phyloP scores from a whole-genome alignment of 2,888 invertebrate species.

The Tiphia femorata region DNA sequence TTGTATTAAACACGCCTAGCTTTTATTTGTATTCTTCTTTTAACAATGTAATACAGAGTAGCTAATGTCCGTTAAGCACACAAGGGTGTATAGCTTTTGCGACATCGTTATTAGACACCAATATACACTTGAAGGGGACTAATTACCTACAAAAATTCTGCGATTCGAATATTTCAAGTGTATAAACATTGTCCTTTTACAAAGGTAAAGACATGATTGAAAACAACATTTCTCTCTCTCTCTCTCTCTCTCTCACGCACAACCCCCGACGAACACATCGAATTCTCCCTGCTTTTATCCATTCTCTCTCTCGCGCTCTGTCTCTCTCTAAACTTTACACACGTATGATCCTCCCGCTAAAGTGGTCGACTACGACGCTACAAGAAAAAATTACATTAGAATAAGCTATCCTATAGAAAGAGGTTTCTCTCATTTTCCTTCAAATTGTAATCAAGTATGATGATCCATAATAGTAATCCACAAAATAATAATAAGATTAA shows the following conservation, averaged over 20 bases:
- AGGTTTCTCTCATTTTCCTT: conserved; percentile 23
- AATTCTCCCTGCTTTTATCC: no score
- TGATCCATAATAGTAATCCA: conserved; percentile 16
- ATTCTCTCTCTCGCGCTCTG: not conserved
- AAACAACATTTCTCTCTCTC: conserved; percentile 12
- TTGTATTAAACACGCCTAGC: conserved; percentile 67
- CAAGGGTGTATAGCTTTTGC: conserved; percentile 53
- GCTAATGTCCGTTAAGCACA: conserved; percentile 62
- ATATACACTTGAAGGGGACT: conserved; percentile 55
- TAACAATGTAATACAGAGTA: conserved; percentile 66
- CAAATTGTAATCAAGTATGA: conserved; percentile 40
- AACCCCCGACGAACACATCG: conserved; percentile 5
- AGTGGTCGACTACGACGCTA: conserved; percentile 37
- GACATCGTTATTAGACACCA: conserved; percentile 54
- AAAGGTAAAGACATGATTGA: no score
- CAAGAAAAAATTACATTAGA: conserved; percentile 48
- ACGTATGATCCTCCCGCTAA: conserved; percentile 7
- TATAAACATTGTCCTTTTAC: no score
- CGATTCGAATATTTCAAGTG: conserved; percentile 9
- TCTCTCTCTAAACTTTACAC: not conserved
- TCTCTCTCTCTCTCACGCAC: conserved; percentile 7
- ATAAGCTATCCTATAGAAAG: conserved; percentile 33
- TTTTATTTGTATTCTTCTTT: no score
- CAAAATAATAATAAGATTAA: conserved; percentile 14
- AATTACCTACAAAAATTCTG: conserved; percentile 18